These are phyloP conservation scores for Cylloceria caligata DNA, from an alignment of 2,888 invertebrate genomes.

Conservation along the genomic window DNA sequence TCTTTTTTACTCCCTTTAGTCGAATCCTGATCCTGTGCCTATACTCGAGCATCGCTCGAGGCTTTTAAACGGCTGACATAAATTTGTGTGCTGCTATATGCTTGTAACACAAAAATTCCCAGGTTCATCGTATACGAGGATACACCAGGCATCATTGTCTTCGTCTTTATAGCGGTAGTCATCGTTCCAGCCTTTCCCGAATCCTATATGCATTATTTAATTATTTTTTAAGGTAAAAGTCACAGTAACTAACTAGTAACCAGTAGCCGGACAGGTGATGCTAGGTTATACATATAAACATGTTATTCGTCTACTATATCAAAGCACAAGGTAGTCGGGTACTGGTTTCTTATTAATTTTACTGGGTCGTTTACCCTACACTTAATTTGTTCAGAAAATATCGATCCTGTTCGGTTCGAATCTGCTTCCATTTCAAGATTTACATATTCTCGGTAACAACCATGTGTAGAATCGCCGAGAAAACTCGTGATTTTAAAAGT, in stretches of 20 bases:
- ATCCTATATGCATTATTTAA: conserved; percentile 70
- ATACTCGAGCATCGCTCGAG: conserved; percentile 42
- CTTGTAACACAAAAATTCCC: conserved; percentile 38
- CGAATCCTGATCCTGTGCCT: conserved; percentile 9
- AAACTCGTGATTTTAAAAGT: conserved; percentile 11
- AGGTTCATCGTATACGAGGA: conserved; percentile 19
- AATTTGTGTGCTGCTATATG: conserved; percentile 69
- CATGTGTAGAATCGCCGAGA: conserved; percentile 19
- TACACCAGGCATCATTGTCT: conserved; percentile 17
- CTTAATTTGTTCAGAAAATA: conserved; percentile 75
- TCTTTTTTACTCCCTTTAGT: conserved; percentile 41
- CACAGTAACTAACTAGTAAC: too few relatives aligned
- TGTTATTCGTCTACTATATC: too few relatives aligned
- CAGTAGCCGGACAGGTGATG: too few relatives aligned
- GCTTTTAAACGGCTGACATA: conserved; percentile 74
- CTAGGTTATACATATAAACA: too few relatives aligned
- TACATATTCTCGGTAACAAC: neutral
- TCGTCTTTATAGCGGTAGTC: neutral
- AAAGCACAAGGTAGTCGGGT: too few relatives aligned
- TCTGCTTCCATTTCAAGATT: conserved; percentile 8
- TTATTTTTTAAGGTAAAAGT: too few relatives aligned
- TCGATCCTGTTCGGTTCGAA: conserved; percentile 29
- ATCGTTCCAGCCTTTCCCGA: conserved; percentile 36
- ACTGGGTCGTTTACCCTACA: too few relatives aligned
- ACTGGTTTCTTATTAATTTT: too few relatives aligned